Evolutionary conservation across 2,888 invertebrate species (phyloP).

Genomic region (Oxystoma pomonae): DNA sequence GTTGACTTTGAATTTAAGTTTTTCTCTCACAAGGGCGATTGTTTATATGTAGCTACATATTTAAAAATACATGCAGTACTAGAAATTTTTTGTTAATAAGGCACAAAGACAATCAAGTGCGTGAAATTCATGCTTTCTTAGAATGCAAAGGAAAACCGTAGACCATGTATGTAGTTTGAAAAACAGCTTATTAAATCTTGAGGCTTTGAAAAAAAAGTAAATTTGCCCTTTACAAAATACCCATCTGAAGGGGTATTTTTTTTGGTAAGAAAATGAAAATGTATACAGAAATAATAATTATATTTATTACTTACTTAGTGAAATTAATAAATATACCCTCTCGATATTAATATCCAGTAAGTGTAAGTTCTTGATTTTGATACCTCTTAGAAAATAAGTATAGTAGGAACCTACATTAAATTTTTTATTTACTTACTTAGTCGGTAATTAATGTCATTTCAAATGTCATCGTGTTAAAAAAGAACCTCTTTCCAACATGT

Average conservation of each 20-base stretch:
- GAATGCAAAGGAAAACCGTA: background rate
- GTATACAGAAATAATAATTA: too few species aligned
- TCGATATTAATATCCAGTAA: background rate
- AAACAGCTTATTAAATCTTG: background rate
- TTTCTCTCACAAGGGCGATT: too few species aligned
- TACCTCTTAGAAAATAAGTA: background rate
- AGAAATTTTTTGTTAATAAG: background rate
- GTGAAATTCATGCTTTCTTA: background rate
- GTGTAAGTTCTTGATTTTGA: background rate
- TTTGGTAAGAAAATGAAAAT: too few species aligned
- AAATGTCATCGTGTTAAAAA: background rate
- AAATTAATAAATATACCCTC: too few species aligned
- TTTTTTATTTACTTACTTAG: background rate
- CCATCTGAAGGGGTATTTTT: too few species aligned
- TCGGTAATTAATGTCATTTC: background rate
- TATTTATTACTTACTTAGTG: too few species aligned
- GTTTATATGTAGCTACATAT: background rate
- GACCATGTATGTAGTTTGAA: background rate
- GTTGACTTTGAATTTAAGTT: too few species aligned
- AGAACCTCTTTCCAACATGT: conserved; percentile 31
- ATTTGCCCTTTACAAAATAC: too few species aligned
- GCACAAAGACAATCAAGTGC: conserved; percentile 3
- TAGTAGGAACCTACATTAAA: too few species aligned
- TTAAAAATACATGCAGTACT: background rate
- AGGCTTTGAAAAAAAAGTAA: background rate